Percentiles rank a stretch among this genome's conserved stretches.
phyloP scores from a whole-genome alignment of 2,888 invertebrate genomes.

The Polydesmus complanatus region DNA sequence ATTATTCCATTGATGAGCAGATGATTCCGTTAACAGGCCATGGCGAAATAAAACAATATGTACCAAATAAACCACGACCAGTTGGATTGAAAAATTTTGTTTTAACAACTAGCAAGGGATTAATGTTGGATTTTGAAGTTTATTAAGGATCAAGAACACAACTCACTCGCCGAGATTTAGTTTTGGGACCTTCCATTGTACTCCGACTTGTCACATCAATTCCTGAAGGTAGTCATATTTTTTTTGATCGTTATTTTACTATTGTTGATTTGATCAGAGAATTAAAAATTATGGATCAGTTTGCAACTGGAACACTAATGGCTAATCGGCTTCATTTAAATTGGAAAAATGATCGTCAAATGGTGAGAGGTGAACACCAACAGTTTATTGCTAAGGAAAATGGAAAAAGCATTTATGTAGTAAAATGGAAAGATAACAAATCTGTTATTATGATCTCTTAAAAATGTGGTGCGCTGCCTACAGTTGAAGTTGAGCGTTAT shows the following conservation, averaged over 20 bases:
- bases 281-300: not conserved
- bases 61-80: slow-evolving; percentile 26
- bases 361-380: not conserved
- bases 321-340: slow-evolving; percentile 3
- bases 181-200: slow-evolving; percentile 21
- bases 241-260: slow-evolving; percentile 22
- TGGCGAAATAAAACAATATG: slow-evolving; percentile 24
- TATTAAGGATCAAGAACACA: slow-evolving; percentile 27
- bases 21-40: slow-evolving; percentile 26
- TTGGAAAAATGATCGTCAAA: not conserved
- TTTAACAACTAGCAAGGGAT: slow-evolving; percentile 22
- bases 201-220: slow-evolving; percentile 12
- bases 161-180: slow-evolving; percentile 18
- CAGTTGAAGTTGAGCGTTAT: slow-evolving; percentile 22
- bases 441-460: slow-evolving; percentile 18
- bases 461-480: slow-evolving; percentile 23
- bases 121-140: slow-evolving; percentile 24
- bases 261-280: not conserved
- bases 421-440: slow-evolving; percentile 9
- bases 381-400: slow-evolving; percentile 1
- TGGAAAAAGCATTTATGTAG: not conserved
- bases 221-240: slow-evolving; percentile 10
- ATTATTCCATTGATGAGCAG: slow-evolving; percentile 25
- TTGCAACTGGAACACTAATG: slow-evolving; percentile 2
- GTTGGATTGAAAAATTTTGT: slow-evolving; percentile 25